Conservation (phyloP, 2,113 vertebrate genomes). For the Pyxicephalus adspersus region DNA sequence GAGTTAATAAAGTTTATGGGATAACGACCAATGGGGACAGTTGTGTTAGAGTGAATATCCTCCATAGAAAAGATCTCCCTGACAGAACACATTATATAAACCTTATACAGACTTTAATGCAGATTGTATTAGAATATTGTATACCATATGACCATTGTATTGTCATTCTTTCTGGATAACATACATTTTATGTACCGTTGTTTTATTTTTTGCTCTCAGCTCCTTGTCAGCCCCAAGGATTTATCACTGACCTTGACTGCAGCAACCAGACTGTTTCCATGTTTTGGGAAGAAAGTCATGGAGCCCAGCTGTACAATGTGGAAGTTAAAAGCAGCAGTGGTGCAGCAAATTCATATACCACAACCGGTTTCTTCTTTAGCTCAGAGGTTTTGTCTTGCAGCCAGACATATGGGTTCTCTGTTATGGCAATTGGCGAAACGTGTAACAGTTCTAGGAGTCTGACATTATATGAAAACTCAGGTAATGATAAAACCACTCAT, state of each 20-base stretch:
- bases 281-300: constrained; percentile 24
- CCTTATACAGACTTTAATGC: too few species aligned
- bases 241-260: not conserved
- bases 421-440: constrained; percentile 2
- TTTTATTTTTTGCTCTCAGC: not conserved
- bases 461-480: constrained; percentile 14
- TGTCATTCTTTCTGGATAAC: too few species aligned
- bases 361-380: not conserved
- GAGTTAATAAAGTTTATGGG: too few species aligned
- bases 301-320: not conserved
- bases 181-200: too few species aligned
- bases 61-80: too few species aligned
- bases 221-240: constrained; percentile 25
- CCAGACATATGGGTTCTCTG: constrained; percentile 13
- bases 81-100: too few species aligned
- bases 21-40: too few species aligned
- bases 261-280: constrained; percentile 12
- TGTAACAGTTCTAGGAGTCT: constrained; percentile 39
- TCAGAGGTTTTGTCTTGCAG: constrained; percentile 21
- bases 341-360: not conserved
- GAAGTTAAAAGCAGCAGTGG: not conserved
- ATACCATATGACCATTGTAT: too few species aligned
- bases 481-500: not conserved
- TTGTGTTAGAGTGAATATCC: too few species aligned
- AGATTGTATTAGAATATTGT: too few species aligned